Conservation (phyloP, 1,140 invertebrate genomes). For the Hycleus cichorii region DNA sequence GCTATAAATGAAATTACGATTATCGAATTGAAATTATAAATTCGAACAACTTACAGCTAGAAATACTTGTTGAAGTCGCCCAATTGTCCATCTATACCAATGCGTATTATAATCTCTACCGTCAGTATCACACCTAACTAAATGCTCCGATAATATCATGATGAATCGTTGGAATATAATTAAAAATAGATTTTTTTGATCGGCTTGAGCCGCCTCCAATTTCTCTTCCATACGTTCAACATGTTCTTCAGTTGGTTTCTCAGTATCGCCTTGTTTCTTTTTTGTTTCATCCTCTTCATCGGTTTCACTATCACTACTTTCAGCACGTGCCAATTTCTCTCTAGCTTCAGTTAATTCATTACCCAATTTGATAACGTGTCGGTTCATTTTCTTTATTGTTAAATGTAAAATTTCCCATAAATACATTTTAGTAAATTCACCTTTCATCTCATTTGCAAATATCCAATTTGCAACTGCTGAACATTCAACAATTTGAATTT, state of each 20-base stretch:
- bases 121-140: constrained; percentile 88
- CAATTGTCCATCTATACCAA: constrained; percentile 96
- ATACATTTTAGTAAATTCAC: constrained; percentile 90
- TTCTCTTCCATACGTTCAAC: constrained; percentile 93
- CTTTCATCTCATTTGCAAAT: constrained; percentile 93
- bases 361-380: constrained; percentile 81
- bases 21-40: too few species aligned
- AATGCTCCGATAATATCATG: constrained; percentile 95
- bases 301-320: constrained; percentile 69
- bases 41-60: constrained; percentile 63
- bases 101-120: constrained; percentile 88
- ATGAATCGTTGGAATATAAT: constrained; percentile 98
- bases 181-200: constrained; percentile 94
- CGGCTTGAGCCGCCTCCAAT: constrained; percentile 86
- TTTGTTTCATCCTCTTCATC: constrained; percentile 60
- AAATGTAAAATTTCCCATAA: constrained; percentile 97
- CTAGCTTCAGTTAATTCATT: constrained; percentile 78
- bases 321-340: constrained; percentile 69
- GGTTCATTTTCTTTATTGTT: constrained; percentile 95
- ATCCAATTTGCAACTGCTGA: constrained; percentile 97
- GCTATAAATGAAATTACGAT: constrained; percentile 52
- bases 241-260: constrained; percentile 73
- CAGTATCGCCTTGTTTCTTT: constrained; percentile 54
- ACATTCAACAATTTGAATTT: constrained; percentile 95
- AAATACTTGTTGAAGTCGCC: constrained; percentile 91